A percentile compares a stretch with the other conserved stretches of the same genome.
These are phyloP conservation scores for Xanthia icteritia DNA, from an alignment of 2,888 invertebrate genomes.

Conservation along the genomic window DNA sequence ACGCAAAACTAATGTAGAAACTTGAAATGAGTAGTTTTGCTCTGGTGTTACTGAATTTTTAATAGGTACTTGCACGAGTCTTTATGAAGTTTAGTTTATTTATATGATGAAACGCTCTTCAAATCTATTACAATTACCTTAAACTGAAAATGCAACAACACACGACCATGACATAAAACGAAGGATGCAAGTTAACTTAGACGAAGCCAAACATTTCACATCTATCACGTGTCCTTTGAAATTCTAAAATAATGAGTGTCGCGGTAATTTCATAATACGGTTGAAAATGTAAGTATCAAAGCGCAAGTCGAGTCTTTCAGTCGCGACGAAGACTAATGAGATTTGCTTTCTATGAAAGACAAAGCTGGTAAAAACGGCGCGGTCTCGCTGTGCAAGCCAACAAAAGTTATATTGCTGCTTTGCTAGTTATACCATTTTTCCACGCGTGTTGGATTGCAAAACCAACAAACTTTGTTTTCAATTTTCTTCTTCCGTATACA, in stretches of 20 bases:
- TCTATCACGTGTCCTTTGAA: conserved; percentile 31
- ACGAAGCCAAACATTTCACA: conserved; percentile 5
- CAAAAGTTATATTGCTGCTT: conserved; percentile 68
- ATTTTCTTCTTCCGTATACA: conserved; percentile 69
- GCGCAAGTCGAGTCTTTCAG: conserved; percentile 58
- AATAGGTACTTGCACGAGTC: not conserved
- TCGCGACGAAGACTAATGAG: conserved; percentile 79
- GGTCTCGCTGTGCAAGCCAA: conserved; percentile 36
- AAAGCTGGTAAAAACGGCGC: conserved; percentile 70
- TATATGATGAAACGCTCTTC: not conserved
- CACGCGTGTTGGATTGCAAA: conserved; percentile 71
- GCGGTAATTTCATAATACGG: conserved; percentile 60
- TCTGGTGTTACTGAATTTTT: conserved; percentile 1
- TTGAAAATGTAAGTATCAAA: conserved; percentile 61
- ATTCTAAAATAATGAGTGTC: conserved; percentile 52
- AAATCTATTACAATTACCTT: not conserved
- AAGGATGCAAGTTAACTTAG: conserved; percentile 9
- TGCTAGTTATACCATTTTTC: conserved; percentile 74
- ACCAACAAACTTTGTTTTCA: conserved; percentile 76
- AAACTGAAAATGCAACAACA: conserved; percentile 5
- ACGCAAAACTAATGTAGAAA: conserved; percentile 13
- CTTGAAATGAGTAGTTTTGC: conserved; percentile 8
- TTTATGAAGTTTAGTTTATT: not conserved
- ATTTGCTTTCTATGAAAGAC: conserved; percentile 75
- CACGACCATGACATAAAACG: not conserved